These are phyloP conservation scores for Drosophila sechellia DNA, from an alignment of 1,140 invertebrate genomes.

Conservation along the genomic window DNA sequence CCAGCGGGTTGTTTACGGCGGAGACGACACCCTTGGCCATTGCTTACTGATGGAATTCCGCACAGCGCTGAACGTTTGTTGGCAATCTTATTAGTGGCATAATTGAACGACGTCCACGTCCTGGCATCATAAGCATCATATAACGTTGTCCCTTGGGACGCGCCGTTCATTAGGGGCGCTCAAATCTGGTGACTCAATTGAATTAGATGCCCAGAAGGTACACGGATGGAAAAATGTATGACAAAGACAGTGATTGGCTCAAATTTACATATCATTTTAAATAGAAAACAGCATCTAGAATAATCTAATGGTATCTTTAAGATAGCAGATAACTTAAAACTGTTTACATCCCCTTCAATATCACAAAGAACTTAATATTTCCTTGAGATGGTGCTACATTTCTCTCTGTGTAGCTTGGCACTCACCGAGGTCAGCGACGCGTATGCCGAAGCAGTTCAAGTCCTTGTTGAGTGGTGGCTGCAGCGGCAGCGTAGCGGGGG, in stretches of 20 bases:
- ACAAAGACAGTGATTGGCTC: neutral
- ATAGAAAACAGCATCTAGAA: neutral
- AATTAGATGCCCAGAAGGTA: conserved; percentile 43
- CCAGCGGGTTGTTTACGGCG: conserved; percentile 56
- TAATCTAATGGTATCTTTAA: neutral
- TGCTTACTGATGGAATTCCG: conserved; percentile 64
- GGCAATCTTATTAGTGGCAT: conserved; percentile 75
- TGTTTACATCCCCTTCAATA: too few relatives aligned
- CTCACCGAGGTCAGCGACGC: conserved; percentile 86
- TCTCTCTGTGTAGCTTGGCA: conserved; percentile 31
- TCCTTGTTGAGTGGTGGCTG: conserved; percentile 81
- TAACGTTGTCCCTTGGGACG: conserved; percentile 50
- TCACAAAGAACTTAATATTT: neutral
- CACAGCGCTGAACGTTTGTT: conserved; percentile 54
- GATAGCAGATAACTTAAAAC: too few relatives aligned
- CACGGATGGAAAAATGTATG: neutral
- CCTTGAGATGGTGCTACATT: neutral
- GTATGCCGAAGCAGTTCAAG: conserved; percentile 85
- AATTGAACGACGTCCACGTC: conserved; percentile 51
- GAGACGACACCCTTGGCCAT: conserved; percentile 50
- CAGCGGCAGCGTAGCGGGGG: conserved; percentile 62
- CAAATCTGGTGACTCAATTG: conserved; percentile 63
- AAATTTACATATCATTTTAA: neutral
- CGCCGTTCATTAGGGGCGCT: conserved; percentile 44
- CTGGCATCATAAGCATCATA: conserved; percentile 45